phyloP scores from a whole-genome alignment of 2,888 invertebrate genomes.

The Dichetophora obliterata region DNA sequence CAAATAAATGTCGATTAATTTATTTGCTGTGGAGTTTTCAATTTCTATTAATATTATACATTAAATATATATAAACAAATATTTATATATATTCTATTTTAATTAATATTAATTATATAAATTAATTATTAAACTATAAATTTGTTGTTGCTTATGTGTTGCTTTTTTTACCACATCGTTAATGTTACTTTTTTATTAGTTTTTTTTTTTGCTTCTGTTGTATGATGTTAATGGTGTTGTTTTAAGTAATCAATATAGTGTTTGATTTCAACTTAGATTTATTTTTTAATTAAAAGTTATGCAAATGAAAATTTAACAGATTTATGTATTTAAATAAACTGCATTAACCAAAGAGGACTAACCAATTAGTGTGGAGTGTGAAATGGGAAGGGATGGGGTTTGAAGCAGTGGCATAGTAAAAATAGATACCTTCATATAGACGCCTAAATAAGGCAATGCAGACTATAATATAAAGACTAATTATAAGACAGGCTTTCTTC shows the following conservation, averaged over 20 bases:
- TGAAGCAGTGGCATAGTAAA: too few species aligned
- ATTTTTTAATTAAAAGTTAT: background rate
- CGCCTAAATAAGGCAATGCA: too few species aligned
- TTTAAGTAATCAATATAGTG: background rate
- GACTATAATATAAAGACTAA: too few species aligned
- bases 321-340: background rate
- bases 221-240: background rate
- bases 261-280: background rate
- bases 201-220: background rate
- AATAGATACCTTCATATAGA: too few species aligned
- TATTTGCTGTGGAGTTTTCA: conserved; percentile 29
- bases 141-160: conserved; percentile 21
- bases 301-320: background rate
- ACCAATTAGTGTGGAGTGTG: background rate
- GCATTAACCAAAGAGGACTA: background rate
- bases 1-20: conserved; percentile 39
- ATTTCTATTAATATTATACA: conserved; percentile 36
- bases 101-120: conserved; percentile 32
- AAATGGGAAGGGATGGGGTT: background rate
- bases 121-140: conserved; percentile 24
- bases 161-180: background rate
- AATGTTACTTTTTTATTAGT: background rate
- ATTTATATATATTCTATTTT: conserved; percentile 2
- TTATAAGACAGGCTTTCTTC: background rate
- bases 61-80: conserved; percentile 36